Base-by-base conservation (phyloP, 2,888 invertebrate species). In the Lochmaea capreae region DNA sequence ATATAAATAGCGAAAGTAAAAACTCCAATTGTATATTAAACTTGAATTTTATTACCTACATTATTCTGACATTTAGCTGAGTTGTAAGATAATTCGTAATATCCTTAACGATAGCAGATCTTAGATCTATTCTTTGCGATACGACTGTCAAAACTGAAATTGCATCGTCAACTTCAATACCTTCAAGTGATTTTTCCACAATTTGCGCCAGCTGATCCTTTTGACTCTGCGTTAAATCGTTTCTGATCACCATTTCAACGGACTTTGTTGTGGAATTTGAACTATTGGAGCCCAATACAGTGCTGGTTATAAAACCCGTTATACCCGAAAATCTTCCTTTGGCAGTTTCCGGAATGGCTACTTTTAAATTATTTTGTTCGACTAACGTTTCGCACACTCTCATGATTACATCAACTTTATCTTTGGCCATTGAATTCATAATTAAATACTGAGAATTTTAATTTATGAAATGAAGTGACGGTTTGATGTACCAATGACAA, bases 331-430 rank as follows among this genome's bases (percentile, higher is more conserved):
- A 11, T 18, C 18, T 43, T 18, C 72, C 72, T 65, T 69, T 72
- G 14, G 63, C 43, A 3, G 69, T 26, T 67, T 75, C 66, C 4
- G 33, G 49, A 11, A 71, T 16, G 3, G 69, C 46, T n/a, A 58
- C 72, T 14, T 69, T 68, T 63, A 75, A 54, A 49, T 67, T 75
- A 58, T 75, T 65, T 46, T 75, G 69, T 42, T 67, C 52, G 11
- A 69, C 69, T 14, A 75, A n/a, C 11, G 39, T 11, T 58, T 57
- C 57, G 33, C 75, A 75, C 2, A 67, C 62, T 52, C 66, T 46
- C 46, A 75, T 4, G 16, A 72, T 52, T 26, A 70, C 67, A 43
- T 63, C 62, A 16, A 63, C 42, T 43, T 43, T 39, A 12, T 63
- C 62, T 43, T 63, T 63, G 11, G 33, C 9, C 8, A 39, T 9